Evolutionary conservation across 2,113 vertebrate genomes (phyloP).

Genomic region (Pluvianellus socialis): DNA sequence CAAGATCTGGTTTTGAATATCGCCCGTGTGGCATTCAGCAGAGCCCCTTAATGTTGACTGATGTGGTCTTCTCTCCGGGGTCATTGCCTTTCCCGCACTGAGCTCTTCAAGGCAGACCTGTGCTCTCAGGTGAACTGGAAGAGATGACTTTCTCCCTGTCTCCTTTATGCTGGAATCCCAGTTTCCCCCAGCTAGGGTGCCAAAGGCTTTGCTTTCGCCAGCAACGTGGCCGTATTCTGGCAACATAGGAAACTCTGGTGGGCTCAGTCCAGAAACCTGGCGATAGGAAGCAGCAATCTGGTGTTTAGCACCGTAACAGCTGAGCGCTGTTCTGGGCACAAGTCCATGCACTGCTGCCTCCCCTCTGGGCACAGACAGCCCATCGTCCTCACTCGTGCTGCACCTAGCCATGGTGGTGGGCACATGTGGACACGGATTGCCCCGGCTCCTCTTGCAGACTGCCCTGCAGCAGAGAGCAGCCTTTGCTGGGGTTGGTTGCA

Average conservation of each 20-base stretch:
- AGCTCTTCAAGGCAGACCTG: background rate
- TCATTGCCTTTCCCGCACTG: rapidly evolving
- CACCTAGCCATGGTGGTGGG: background rate
- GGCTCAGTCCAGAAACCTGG: background rate
- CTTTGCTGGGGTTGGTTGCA: background rate
- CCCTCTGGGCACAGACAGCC: background rate
- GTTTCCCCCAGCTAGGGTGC: background rate
- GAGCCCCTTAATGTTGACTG: background rate
- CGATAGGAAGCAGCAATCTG: background rate
- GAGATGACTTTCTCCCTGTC: background rate
- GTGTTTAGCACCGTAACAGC: background rate
- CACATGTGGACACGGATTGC: rapidly evolving
- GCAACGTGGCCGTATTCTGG: rapidly evolving
- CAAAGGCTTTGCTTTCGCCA: background rate
- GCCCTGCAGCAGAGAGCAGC: background rate
- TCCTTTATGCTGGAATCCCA: background rate
- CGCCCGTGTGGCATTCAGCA: background rate
- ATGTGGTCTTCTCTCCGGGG: background rate
- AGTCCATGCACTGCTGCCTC: background rate
- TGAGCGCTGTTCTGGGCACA: background rate
- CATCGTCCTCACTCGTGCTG: background rate
- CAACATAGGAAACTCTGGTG: background rate
- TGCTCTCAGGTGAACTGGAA: background rate
- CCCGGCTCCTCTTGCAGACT: background rate
- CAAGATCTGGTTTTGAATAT: background rate